phyloP scores from a whole-genome alignment of 2,797 vertebrate species.

The Sardinella longiceps region DNA sequence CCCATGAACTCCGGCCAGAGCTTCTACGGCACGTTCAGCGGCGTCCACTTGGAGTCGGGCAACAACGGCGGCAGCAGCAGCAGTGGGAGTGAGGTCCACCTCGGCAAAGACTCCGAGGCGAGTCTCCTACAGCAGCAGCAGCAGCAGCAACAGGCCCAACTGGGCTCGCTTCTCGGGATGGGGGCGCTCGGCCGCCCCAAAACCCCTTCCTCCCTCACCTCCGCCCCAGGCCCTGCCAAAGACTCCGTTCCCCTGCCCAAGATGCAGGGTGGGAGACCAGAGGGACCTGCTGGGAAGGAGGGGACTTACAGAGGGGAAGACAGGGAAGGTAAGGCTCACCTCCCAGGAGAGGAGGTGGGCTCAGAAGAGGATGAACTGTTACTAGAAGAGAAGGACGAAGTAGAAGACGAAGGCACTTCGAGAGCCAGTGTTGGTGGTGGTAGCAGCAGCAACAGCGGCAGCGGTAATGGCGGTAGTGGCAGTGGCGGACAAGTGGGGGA shows the following conservation, averaged over 20 bases:
- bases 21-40: constrained; percentile 99
- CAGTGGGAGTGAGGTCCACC: constrained; percentile 77
- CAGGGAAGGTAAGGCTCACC: constrained; percentile 82
- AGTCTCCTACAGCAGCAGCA: constrained; percentile 84
- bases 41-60: constrained; percentile 91
- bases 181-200: constrained; percentile 87
- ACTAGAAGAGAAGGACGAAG: constrained; percentile 84
- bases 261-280: constrained; percentile 77
- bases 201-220: constrained; percentile 84
- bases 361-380: constrained; percentile 78
- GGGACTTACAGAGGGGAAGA: constrained; percentile 77
- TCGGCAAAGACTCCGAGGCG: constrained; percentile 81
- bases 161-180: constrained; percentile 85
- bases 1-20: constrained; percentile 95
- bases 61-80: constrained; percentile 67
- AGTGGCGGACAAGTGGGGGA: constrained; percentile 84
- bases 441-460: constrained; percentile 73
- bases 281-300: constrained; percentile 79
- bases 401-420: constrained; percentile 84
- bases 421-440: constrained; percentile 82
- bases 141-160: constrained; percentile 60
- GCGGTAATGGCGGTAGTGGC: constrained; percentile 80
- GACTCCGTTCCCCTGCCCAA: constrained; percentile 81
- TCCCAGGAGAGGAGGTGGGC: constrained; percentile 74
- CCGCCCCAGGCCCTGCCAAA: constrained; percentile 92